Base-by-base conservation (phyloP, 2,888 invertebrate species). In the Lasioglossum pauxillum region DNA sequence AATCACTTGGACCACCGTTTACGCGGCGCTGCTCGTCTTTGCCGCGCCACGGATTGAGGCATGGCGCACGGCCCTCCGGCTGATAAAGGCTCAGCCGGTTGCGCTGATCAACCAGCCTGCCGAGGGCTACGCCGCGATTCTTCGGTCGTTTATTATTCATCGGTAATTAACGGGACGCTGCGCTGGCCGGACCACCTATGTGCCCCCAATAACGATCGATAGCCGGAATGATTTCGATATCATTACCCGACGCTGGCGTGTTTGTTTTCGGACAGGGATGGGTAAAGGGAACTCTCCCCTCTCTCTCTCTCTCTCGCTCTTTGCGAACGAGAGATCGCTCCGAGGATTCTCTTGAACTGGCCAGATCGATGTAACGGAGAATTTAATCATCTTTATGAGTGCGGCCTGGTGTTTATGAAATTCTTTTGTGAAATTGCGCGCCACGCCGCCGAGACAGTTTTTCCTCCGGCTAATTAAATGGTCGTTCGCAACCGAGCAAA, bases 1-100 rank as follows among this genome's bases (percentile, higher is more conserved):
- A 94, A 94, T 94, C 94, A 94, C 92, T 89, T 90, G 90, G 90
- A 85, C 89, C 88, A 46, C 80, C 89, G 88, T 84, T 88, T 83
- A 88, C 85, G 83, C 83, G 75, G 75, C 79, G 53, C 27, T 67
- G 76, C 71, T 80, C 88, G 82, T 88, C 89, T 90, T 89, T 80
- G 89, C 78, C 44, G 49, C 38, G 72, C 80, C 71, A 67, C 79
- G 84, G 83, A 75, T 80, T 79, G 76, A 88, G 79, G 78, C 84
- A 84, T 44, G 23, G 67, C 77, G 44, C 14, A 19, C 69, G 23
- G 53, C 1, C 0, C 71, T 41, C n/a, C n/a, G 41, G 27, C n/a
- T 12, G 86, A 84, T 82, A 75, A 84, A 79, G 44, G n/a, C 53
- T 60, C 71, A 57, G 44, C 16, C 71, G 44, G 60, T 38, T 27